Evolutionary conservation across 2,888 invertebrate genomes (phyloP), one percentile per base, ranked within the genome.

Genomic region (Drosophila mimetica): DNA sequence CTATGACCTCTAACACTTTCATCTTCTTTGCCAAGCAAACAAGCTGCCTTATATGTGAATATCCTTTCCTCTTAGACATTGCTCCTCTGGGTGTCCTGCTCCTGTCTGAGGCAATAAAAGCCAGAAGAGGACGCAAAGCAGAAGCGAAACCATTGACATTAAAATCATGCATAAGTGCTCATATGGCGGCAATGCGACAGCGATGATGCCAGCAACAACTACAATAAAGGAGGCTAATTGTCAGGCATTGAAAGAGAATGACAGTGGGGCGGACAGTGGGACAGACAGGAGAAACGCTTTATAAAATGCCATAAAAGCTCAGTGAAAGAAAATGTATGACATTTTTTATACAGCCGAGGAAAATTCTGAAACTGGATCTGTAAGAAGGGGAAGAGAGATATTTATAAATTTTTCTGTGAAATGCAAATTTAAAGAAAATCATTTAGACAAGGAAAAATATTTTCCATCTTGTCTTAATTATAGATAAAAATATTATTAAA

Each of bases 101-200:
- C 44, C 39, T 54, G 57, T 71, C 44, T 69, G 54, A 51, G 59
- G 51, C 65, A 73, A 67, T 70, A 61, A 72, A 72, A 63, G 47
- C 39, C 51, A 61, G 41, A 57, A 76, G 71, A 46, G 47, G 55
- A 57, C 53, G 52, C 46, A 20, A 46, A 44, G 67, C 41, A 70
- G 71, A 71, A 71, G 73, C 75, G 74, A 75, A 85, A 73, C 80
- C 89, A 86, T 89, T 88, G 88, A 88, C 89, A 89, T 89, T 89
- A 89, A 89, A 89, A 83, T 89, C 89, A 89, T 89, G 88, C 79
- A 89, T 89, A 88, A 88, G 89, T 79, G 81, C 78, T 82, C 74
- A 78, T 78, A 74, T 79, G 86, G 78, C 77, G 76, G 83, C 79
- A 82, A 77, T 75, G 74, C 71, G 75, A 82, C 88, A 73, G 67